Evolutionary conservation across 2,797 vertebrate species (phyloP), one percentile per base, ranked within the genome.

Genomic region (Acipenser oxyrinchus): DNA sequence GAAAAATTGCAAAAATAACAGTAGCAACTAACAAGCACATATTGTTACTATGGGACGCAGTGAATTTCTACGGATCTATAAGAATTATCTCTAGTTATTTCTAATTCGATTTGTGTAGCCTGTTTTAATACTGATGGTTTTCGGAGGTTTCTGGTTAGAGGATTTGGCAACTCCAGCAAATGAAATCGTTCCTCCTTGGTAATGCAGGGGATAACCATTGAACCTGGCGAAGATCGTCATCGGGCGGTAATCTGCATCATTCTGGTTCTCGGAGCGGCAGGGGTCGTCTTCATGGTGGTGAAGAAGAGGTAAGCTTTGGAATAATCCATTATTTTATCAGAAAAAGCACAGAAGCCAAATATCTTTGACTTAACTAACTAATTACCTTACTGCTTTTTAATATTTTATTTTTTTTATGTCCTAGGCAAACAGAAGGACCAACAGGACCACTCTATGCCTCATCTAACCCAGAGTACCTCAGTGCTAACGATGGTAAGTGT

Each of bases 401-500:
- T 8, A 13, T 10, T 52, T 52, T 10, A 52, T 52, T 2, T 72
- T 55, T 48, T 70, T 71, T 70, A 1, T 75, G 37, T 6, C 77
- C 11, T 74, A 99, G 96, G 71, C 95, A 97, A 85, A 93, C 90
- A 0, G 96, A 97, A 73, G 95, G 94, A 70, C 96, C 96, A 0
- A 90, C 92, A 0, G 96, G 96, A 67, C 94, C 95, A 0, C 88
- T 99, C 12, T 97, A 97, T 0, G 95, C 96, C 1, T 99, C 96
- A 13, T 97, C 95, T 2, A 99, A 99, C 79, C 96, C 96, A 0
- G 96, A 99, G 72, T 99, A 99, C 76, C 87, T 99, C 82, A 18
- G 95, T 1, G 90, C 95, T 74, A 95, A 89, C 0, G 96, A 99
- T 62, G 95, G 96, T 99, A 81, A 91, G 92, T 57, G 12, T 11